Evolutionary conservation across 1,140 invertebrate genomes (phyloP).

Genomic region (Drosophila arawakana): DNA sequence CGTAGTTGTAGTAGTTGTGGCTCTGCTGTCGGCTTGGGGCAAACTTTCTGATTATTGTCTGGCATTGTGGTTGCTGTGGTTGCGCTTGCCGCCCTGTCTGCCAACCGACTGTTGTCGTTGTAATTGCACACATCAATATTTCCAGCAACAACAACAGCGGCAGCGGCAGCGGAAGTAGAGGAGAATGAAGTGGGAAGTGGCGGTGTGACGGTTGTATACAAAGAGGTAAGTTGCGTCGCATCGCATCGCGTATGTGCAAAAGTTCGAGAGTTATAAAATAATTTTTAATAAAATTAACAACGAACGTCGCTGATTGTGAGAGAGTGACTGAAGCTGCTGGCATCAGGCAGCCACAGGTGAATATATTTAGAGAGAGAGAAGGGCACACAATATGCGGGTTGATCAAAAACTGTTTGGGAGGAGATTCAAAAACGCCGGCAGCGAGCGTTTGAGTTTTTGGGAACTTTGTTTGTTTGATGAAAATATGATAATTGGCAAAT

Average conservation of each 20-base stretch:
- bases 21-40: background rate
- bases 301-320: conserved; percentile 61
- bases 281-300: conserved; percentile 83
- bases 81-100: background rate
- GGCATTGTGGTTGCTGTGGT: conserved; percentile 29
- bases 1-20: conserved; percentile 12
- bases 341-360: conserved; percentile 41
- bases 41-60: conserved; percentile 44
- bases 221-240: conserved; percentile 26
- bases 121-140: conserved; percentile 58
- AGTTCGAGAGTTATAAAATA: conserved; percentile 75
- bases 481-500: conserved; percentile 85
- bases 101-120: background rate
- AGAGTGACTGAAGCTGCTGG: conserved; percentile 1
- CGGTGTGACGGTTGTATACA: background rate
- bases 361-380: conserved; percentile 1
- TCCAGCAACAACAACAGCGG: conserved; percentile 17
- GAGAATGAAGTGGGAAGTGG: too few species aligned
- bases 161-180: conserved; percentile 2
- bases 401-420: background rate
- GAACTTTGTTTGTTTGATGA: conserved; percentile 84
- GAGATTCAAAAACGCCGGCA: conserved; percentile 14
- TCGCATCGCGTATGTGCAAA: conserved; percentile 39
- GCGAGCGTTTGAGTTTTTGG: conserved; percentile 54
- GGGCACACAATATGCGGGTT: background rate